Base-by-base conservation (phyloP, 2,797 vertebrate species). In the Rousettus madagascariensis region DNA sequence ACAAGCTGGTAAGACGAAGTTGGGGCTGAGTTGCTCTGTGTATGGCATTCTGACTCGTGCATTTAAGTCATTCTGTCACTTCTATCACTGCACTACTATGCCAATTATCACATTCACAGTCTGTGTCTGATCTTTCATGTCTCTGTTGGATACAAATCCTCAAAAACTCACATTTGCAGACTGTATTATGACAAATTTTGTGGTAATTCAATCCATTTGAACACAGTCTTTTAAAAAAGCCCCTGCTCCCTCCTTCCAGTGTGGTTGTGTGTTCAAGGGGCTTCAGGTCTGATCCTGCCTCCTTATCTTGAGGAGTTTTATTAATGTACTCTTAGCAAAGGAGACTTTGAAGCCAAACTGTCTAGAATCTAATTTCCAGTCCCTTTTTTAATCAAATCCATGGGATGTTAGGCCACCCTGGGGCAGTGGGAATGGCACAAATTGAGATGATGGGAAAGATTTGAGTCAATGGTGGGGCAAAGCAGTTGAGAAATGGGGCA, bases 191-290 rank as follows among this genome's bases (percentile, higher is more conserved):
- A 61, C 20, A 75, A 46, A 46, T 41, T 83, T 83, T 95, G 43
- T 66, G 41, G 41, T 89, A 53, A 96, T 82, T 95, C 91, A 90
- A 68, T 69, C 61, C 33, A 77, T 59, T 85, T 69, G 43, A 69
- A 72, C 8, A 63, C 26, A 38, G 33, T 57, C 12, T 80, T 89
- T 12, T 6, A 36, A 79, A 51, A 33, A 51, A 19, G 3, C 57
- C 24, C 24, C 6, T 30, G 85, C n/a, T 57, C 3, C 68, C 7
- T 61, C 33, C 24, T 22, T 80, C 24, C 59, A 43, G 1, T 26
- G 20, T 71, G 15, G 51, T 59, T 68, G 15, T 86, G 20, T 72
- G n/a, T 94, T 74, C 43, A 68, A 51, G 68, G 30, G 46, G 4
- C 59, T 82, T 51, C 24, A 24, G n/a, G 30, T 51, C 51, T 94